These are phyloP conservation scores for Phoeniculus purpureus DNA, from an alignment of 2,797 vertebrate genomes.

Conservation along the genomic window DNA sequence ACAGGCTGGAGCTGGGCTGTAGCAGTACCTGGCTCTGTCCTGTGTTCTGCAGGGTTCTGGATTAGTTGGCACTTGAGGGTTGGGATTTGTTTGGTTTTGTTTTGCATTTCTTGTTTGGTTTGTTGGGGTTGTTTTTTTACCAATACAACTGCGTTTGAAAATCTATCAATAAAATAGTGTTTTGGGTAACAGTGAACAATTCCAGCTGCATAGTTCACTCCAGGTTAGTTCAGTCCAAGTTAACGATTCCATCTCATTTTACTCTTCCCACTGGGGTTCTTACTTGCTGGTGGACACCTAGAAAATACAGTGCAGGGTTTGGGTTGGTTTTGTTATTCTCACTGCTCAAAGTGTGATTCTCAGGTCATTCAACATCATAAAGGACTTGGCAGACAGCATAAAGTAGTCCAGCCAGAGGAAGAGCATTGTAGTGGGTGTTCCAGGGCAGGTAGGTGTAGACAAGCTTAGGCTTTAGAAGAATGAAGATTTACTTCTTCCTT, in stretches of 20 bases:
- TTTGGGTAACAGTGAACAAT: constrained; percentile 61
- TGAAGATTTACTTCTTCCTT: neutral
- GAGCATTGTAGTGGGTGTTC: neutral
- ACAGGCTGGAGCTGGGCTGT: constrained; percentile 30
- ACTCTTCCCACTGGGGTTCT: constrained; percentile 46
- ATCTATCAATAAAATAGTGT: constrained; percentile 62
- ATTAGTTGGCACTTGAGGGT: constrained; percentile 65
- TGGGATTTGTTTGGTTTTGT: neutral
- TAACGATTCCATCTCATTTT: constrained; percentile 42
- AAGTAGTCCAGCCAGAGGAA: neutral
- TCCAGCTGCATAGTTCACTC: constrained; percentile 50
- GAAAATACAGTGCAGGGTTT: constrained; percentile 62
- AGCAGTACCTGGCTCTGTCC: constrained; percentile 41
- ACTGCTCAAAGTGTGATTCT: constrained; percentile 69
- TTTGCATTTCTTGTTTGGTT: neutral
- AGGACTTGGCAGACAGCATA: constrained; percentile 26
- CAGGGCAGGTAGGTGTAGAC: constrained; percentile 16
- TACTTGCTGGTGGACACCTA: constrained; percentile 65
- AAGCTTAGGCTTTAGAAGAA: constrained; percentile 43
- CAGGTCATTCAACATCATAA: constrained; percentile 70
- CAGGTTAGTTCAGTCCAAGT: neutral
- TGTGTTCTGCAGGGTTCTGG: constrained; percentile 57
- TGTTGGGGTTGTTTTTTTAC: constrained; percentile 40
- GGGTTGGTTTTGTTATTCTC: constrained; percentile 52
- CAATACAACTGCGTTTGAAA: constrained; percentile 52